These are phyloP conservation scores for Mellivora capensis DNA, from an alignment of 2,113 vertebrate genomes.

Conservation along the genomic window DNA sequence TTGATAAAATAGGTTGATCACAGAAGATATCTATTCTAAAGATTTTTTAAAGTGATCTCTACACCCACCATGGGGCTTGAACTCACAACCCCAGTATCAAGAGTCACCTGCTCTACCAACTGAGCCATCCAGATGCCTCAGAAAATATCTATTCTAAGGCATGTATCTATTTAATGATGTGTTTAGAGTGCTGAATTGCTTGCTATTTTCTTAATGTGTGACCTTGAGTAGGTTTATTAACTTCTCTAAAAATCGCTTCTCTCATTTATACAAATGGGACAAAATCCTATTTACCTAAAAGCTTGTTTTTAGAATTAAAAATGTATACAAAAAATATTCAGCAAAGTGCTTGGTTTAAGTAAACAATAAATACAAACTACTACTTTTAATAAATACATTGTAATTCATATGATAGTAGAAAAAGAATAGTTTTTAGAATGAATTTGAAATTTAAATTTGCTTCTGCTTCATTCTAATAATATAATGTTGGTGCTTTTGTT, in stretches of 20 bases:
- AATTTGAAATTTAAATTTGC: neutral
- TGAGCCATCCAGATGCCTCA: neutral
- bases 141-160: neutral
- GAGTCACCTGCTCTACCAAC: neutral
- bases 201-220: neutral
- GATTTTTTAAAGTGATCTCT: neutral
- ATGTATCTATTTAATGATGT: neutral
- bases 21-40: neutral
- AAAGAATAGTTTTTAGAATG: neutral
- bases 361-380: neutral
- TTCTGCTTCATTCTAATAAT: slow-evolving; percentile 7
- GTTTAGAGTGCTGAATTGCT: neutral
- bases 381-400: neutral
- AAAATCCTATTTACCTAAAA: neutral
- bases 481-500: neutral
- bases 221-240: neutral
- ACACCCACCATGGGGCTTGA: neutral
- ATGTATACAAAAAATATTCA: neutral
- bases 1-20: neutral
- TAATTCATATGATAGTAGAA: neutral
- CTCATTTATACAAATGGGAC: neutral
- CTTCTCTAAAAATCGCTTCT: neutral
- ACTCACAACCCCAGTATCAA: neutral
- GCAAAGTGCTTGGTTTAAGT: neutral
- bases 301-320: slow-evolving; percentile 9